Evolutionary conservation across 2,797 vertebrate genomes (phyloP).

Genomic region (Synaphobranchus kaupii): DNA sequence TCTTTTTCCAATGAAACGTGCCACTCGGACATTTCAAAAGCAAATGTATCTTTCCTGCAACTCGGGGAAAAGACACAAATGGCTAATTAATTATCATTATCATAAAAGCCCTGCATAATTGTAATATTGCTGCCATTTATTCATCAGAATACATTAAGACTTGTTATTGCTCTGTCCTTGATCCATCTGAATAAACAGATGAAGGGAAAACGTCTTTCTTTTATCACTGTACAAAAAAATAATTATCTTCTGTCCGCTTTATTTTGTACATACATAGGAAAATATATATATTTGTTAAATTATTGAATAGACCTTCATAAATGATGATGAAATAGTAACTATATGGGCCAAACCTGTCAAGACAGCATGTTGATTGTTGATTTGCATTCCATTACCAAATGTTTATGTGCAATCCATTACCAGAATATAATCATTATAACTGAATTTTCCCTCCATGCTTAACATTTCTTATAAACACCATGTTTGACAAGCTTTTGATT

Average conservation of each 20-base stretch:
- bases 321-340: neutral
- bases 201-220: constrained; percentile 37
- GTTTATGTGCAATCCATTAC: neutral
- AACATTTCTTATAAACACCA: neutral
- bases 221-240: constrained; percentile 32
- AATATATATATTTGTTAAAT: neutral
- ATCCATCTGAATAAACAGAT: constrained; percentile 55
- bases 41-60: neutral
- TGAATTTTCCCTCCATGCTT: neutral
- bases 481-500: neutral
- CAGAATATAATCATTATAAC: neutral
- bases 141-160: constrained; percentile 60
- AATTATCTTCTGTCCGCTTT: neutral
- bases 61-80: neutral
- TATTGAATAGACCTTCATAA: neutral
- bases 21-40: neutral
- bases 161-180: constrained; percentile 49
- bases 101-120: constrained; percentile 54
- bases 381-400: neutral
- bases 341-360: neutral
- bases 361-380: neutral
- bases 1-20: neutral
- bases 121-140: constrained; percentile 51
- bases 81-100: constrained; percentile 59
- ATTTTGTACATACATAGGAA: neutral